phyloP scores from a whole-genome alignment of 2,888 invertebrate genomes.

The Stramonita haemastoma region DNA sequence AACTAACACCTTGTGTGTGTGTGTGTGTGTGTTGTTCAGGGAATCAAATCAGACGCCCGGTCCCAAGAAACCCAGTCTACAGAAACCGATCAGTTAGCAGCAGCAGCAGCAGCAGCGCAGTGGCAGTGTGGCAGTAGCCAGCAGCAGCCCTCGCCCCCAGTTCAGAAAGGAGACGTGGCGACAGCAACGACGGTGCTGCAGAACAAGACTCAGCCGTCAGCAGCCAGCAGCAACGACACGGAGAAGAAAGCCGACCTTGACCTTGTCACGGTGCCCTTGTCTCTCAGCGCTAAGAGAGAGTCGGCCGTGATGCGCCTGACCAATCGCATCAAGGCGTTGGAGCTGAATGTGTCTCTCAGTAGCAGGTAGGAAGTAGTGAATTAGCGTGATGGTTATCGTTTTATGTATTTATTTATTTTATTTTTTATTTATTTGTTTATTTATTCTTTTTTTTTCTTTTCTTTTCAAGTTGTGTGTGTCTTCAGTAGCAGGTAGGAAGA shows the following conservation, averaged over 20 bases:
- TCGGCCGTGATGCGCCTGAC: conserved; percentile 88
- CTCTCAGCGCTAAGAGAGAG: conserved; percentile 61
- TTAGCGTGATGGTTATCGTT: too few relatives aligned
- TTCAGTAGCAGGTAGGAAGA: too few relatives aligned
- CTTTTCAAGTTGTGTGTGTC: too few relatives aligned
- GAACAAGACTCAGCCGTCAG: not conserved
- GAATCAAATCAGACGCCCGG: not conserved
- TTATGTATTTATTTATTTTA: too few relatives aligned
- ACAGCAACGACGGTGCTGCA: not conserved
- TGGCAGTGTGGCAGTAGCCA: too few relatives aligned
- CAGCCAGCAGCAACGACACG: not conserved
- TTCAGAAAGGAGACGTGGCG: not conserved
- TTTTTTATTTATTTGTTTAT: too few relatives aligned
- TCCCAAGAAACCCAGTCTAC: conserved; percentile 13
- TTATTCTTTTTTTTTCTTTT: too few relatives aligned
- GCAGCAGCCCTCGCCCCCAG: not conserved
- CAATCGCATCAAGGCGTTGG: conserved; percentile 96
- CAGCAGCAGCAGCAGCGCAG: not conserved
- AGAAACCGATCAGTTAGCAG: not conserved
- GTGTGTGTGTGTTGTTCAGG: not conserved
- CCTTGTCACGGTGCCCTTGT: conserved; percentile 51
- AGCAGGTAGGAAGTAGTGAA: conserved; percentile 81
- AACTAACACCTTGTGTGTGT: not conserved
- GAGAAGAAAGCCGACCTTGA: conserved; percentile 43
- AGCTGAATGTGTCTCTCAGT: conserved; percentile 97